Conservation (phyloP, 2,888 invertebrate genomes). For the Oxyteleia sp. region DNA sequence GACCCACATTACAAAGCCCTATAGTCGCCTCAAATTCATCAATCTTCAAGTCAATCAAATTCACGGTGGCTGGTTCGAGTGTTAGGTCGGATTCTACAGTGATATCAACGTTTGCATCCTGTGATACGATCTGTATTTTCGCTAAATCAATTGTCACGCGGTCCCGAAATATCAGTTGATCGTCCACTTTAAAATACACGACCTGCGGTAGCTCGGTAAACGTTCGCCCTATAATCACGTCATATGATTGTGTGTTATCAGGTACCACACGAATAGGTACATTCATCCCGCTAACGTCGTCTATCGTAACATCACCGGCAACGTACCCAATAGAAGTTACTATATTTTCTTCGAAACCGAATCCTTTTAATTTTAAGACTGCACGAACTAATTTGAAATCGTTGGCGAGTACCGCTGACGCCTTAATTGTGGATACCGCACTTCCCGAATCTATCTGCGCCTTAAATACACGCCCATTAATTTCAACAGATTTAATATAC, state of each 20-base stretch:
- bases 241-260: constrained; percentile 4
- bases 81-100: neutral
- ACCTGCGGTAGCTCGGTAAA: constrained; percentile 27
- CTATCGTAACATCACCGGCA: neutral
- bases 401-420: constrained; percentile 45
- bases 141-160: neutral
- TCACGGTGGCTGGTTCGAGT: neutral
- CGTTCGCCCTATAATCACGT: constrained; percentile 18
- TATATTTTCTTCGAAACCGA: constrained; percentile 34
- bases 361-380: constrained; percentile 43
- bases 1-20: too few relatives aligned
- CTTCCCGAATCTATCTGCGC: constrained; percentile 72
- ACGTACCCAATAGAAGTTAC: constrained; percentile 13
- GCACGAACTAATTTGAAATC: constrained; percentile 17
- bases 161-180: constrained; percentile 21
- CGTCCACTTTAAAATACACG: constrained; percentile 23
- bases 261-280: constrained; percentile 10
- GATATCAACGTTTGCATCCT: neutral
- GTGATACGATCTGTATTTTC: neutral
- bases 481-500: too few relatives aligned
- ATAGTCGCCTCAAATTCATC: too few relatives aligned
- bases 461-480: neutral
- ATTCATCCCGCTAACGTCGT: neutral
- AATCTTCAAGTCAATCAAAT: constrained; percentile 2
- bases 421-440: constrained; percentile 69